Evolutionary conservation across 2,888 invertebrate species (phyloP).

Genomic region (Phaedon cochleariae): DNA sequence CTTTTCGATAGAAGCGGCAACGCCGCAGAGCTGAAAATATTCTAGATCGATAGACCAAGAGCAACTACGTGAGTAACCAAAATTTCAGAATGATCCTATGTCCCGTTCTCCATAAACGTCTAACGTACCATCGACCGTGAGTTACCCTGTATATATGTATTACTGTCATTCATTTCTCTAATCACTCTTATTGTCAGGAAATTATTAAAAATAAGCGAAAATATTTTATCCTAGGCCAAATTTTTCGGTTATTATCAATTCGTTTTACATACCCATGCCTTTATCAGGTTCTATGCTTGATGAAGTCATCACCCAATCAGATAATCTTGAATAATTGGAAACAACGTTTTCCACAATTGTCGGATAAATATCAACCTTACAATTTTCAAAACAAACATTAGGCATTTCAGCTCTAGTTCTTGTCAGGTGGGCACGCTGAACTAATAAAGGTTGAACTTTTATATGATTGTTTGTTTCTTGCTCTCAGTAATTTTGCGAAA

Average conservation of each 20-base stretch:
- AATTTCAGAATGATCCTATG: too few species aligned
- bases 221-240: too few species aligned
- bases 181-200: too few species aligned
- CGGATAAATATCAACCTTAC: background rate
- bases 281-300: background rate
- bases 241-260: background rate
- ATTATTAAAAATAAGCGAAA: too few species aligned
- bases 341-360: background rate
- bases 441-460: background rate
- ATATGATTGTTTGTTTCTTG: background rate
- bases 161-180: too few species aligned
- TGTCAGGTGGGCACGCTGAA: background rate
- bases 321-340: background rate
- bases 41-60: too few species aligned
- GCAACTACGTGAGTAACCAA: too few species aligned
- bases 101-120: too few species aligned
- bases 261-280: background rate
- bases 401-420: background rate
- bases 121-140: too few species aligned
- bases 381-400: background rate
- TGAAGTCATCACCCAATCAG: background rate
- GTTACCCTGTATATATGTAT: too few species aligned
- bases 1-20: too few species aligned
- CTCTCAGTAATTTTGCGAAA: background rate
- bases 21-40: too few species aligned